A percentile compares a stretch with the other conserved stretches of the same genome.
These are phyloP conservation scores for Lonchura striata DNA, from an alignment of 2,113 vertebrate genomes.

Conservation along the genomic window DNA sequence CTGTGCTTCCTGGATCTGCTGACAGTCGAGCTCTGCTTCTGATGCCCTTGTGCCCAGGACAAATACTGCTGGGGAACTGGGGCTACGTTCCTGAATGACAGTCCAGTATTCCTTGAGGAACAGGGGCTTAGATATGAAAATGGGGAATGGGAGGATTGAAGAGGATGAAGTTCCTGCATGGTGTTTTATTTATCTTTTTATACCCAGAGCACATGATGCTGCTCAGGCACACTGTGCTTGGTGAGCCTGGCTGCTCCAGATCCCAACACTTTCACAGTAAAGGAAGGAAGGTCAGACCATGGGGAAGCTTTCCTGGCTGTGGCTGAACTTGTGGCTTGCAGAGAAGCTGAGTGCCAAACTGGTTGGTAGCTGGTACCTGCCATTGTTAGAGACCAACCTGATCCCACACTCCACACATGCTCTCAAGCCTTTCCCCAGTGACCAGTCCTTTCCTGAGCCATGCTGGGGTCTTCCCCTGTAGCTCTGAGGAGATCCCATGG, in stretches of 20 bases:
- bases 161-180: background rate
- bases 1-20: constrained; percentile 33
- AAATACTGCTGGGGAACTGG: background rate
- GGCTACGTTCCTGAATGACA: background rate
- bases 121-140: background rate
- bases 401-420: background rate
- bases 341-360: background rate
- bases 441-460: background rate
- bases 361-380: background rate
- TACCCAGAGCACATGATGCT: background rate
- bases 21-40: constrained; percentile 5
- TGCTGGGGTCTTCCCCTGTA: background rate
- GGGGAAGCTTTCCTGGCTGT: background rate
- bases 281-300: background rate
- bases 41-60: constrained; percentile 26
- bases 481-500: background rate
- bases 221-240: background rate
- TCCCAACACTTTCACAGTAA: background rate
- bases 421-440: background rate
- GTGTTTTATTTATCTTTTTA: background rate
- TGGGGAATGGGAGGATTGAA: background rate
- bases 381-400: background rate
- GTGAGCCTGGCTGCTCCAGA: background rate
- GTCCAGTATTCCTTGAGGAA: background rate
- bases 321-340: background rate